Evolutionary conservation across 2,888 invertebrate genomes (phyloP).

Genomic region (Brachyopa scutellaris): DNA sequence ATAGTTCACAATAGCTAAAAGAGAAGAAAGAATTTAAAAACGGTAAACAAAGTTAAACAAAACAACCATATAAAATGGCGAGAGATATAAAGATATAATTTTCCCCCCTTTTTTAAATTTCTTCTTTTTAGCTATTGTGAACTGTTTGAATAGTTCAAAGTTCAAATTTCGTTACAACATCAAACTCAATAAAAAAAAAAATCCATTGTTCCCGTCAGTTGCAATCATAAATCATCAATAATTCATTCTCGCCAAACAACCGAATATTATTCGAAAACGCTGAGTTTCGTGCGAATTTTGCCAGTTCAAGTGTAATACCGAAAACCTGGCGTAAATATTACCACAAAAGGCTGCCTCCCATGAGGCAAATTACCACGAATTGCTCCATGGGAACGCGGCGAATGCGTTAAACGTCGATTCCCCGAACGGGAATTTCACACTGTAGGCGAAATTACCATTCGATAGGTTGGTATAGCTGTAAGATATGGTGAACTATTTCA

Average conservation of each 20-base stretch:
- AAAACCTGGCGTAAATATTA: neutral
- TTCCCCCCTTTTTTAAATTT: too few species aligned
- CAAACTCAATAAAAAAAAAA: neutral
- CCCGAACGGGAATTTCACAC: neutral
- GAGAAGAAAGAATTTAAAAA: too few species aligned
- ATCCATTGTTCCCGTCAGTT: neutral
- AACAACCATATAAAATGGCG: too few species aligned
- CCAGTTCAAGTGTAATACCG: too few species aligned
- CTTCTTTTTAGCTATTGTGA: too few species aligned
- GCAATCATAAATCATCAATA: constrained; percentile 34
- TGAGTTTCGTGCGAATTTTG: neutral
- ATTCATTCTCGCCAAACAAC: neutral
- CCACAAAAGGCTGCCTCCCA: neutral
- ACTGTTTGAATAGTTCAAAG: neutral
- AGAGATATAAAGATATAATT: too few species aligned
- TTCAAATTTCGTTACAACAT: neutral
- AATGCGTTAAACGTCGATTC: neutral
- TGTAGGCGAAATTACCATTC: neutral
- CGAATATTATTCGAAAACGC: neutral
- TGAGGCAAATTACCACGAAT: neutral
- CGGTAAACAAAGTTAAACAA: too few species aligned
- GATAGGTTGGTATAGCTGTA: neutral
- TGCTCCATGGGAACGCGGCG: neutral
- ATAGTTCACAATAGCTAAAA: too few species aligned
- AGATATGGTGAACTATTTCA: neutral